Evolutionary conservation across 23 tunicate species (phyloP).

Genomic region (Oikopleura dioica): DNA sequence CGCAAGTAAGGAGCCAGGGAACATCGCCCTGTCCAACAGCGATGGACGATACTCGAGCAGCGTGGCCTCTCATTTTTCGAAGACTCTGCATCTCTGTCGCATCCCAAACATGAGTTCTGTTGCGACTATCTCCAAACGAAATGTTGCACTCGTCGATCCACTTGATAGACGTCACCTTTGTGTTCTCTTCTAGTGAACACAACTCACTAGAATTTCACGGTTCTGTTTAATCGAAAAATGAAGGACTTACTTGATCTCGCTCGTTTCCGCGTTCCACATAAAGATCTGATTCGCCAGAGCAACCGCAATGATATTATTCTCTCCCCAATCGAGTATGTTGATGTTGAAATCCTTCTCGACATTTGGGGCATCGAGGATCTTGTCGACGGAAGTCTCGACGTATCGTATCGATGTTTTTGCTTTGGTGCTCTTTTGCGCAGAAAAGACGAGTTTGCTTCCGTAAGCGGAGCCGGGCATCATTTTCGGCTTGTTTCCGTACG

Average conservation of each 20-base stretch:
- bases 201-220: background rate
- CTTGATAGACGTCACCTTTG: background rate
- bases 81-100: background rate
- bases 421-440: background rate
- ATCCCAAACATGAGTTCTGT: background rate
- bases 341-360: background rate
- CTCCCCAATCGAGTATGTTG: background rate
- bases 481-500: background rate
- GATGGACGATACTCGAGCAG: background rate
- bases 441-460: background rate
- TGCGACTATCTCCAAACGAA: constrained; percentile 12
- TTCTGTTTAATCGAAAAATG: background rate
- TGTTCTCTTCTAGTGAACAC: background rate
- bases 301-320: background rate
- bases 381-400: background rate
- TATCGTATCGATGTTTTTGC: background rate
- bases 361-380: background rate
- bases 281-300: background rate
- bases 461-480: background rate
- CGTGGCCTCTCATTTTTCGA: constrained; percentile 6
- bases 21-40: background rate
- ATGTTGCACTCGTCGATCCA: background rate
- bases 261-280: constrained; percentile 5
- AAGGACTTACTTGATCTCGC: background rate
- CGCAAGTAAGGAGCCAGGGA: background rate